Base-by-base conservation (phyloP, 2,113 vertebrate species). In the Haemorhous mexicanus region DNA sequence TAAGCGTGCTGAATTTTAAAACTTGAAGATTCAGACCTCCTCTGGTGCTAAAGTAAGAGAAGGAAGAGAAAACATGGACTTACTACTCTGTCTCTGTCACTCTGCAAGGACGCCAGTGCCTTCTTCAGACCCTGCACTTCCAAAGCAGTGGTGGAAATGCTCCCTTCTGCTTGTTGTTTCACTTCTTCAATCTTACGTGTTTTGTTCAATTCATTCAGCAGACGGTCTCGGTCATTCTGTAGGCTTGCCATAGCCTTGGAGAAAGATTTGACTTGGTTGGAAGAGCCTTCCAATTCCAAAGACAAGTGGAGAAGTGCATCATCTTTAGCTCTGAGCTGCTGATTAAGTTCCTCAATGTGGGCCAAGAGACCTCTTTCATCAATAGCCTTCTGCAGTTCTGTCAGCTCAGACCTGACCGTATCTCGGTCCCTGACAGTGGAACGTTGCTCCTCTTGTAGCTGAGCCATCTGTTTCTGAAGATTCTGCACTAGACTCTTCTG, bases 41-140 rank as follows among this genome's bases (percentile, higher is more conserved):
- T 59, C 11, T 9, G 10, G 49, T 21, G 27, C 19, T 91, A 82
- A 91, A 72, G 13, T 55, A 89, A 74, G 53, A 91, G 37, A 32
- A 89, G 21, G 33, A 89, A 94, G 13, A 90, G 33, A 84, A 18
- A 83, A 66, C 28, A 75, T 33, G 74, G 43, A 97, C 98, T 98
- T 97, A 99, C 99, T 97, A 99, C 97, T 98, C 98, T 98, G 87
- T 99, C 99, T 84, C 99, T 96, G 97, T 99, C 99, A 33, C 98
- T 98, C 90, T 99, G 99, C 81, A 99, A 97, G 49, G 99, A 98
- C 41, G 99, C 98, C 77, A 99, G 97, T 2, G 99, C 98, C 18
- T 98, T 99, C 98, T 99, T 99, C 87, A 99, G 98, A 28, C 98
- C 98, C 97, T 98, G 98, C 56, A 99, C 98, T 96, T 99, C 99